Conservation (phyloP, 1,140 invertebrate species). For the Branchinecta lindahli region DNA sequence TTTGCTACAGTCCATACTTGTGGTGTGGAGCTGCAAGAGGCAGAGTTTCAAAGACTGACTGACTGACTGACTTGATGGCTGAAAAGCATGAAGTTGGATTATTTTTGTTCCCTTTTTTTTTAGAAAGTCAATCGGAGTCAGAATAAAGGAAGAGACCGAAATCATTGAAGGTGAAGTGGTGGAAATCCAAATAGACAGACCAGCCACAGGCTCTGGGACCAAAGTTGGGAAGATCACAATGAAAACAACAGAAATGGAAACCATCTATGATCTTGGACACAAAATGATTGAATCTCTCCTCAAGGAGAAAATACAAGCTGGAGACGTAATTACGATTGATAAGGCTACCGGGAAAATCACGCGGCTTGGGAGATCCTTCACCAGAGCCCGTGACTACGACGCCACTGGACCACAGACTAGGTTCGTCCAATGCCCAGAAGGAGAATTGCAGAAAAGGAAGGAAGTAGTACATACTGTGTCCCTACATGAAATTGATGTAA, state of each 20-base stretch:
- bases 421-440: slow-evolving; percentile 93
- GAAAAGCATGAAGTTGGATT: too few relatives aligned
- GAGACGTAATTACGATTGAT: slow-evolving; percentile 94
- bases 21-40: too few relatives aligned
- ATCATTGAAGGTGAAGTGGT: slow-evolving; percentile 99
- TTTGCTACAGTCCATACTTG: too few relatives aligned
- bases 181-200: slow-evolving; percentile 88
- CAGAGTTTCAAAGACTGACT: too few relatives aligned
- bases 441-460: slow-evolving; percentile 92
- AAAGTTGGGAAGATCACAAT: slow-evolving; percentile 82
- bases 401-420: slow-evolving; percentile 82
- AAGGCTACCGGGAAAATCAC: slow-evolving; percentile 96
- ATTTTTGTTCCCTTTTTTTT: background rate
- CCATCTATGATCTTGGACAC: slow-evolving; percentile 91
- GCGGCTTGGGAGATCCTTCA: slow-evolving; percentile 84
- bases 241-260: slow-evolving; percentile 99
- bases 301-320: slow-evolving; percentile 92
- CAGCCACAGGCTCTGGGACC: slow-evolving; percentile 72
- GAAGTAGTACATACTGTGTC: slow-evolving; percentile 97
- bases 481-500: slow-evolving; percentile 97
- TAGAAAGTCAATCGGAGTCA: slow-evolving; percentile 89
- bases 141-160: slow-evolving; percentile 96
- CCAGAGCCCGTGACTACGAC: slow-evolving; percentile 90
- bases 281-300: slow-evolving; percentile 97
- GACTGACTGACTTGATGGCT: too few relatives aligned